phyloP scores from a whole-genome alignment of 2,888 invertebrate species.

The Tachina lurida region DNA sequence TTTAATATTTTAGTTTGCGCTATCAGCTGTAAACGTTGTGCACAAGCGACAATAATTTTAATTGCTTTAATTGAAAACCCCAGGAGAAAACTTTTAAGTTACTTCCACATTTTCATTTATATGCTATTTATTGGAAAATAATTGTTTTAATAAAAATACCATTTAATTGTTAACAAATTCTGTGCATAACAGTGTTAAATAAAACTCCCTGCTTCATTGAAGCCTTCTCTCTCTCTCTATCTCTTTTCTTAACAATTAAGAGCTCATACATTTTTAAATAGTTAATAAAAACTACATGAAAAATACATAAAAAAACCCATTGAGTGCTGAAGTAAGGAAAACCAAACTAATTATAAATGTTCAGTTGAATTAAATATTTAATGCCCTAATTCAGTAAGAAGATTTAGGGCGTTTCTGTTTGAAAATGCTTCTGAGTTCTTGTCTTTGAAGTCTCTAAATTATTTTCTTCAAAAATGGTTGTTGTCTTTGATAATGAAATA shows the following conservation, averaged over 20 bases:
- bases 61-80: too few species aligned
- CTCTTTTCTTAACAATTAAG: neutral
- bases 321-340: neutral
- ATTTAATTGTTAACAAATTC: neutral
- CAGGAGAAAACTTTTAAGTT: too few species aligned
- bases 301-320: neutral
- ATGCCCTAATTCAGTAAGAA: too few species aligned
- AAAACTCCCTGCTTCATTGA: neutral
- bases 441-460: too few species aligned
- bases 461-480: too few species aligned
- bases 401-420: too few species aligned
- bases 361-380: neutral
- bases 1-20: too few species aligned
- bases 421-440: too few species aligned
- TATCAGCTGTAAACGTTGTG: too few species aligned
- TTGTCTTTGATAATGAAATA: too few species aligned
- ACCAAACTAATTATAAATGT: neutral
- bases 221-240: neutral
- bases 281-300: neutral
- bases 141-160: neutral
- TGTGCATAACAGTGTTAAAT: neutral
- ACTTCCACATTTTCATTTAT: neutral
- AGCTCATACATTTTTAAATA: neutral
- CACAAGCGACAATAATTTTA: too few species aligned
- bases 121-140: neutral